Evolutionary conservation across 2,888 invertebrate genomes (phyloP).

Genomic region (Netelia fuscicornis): DNA sequence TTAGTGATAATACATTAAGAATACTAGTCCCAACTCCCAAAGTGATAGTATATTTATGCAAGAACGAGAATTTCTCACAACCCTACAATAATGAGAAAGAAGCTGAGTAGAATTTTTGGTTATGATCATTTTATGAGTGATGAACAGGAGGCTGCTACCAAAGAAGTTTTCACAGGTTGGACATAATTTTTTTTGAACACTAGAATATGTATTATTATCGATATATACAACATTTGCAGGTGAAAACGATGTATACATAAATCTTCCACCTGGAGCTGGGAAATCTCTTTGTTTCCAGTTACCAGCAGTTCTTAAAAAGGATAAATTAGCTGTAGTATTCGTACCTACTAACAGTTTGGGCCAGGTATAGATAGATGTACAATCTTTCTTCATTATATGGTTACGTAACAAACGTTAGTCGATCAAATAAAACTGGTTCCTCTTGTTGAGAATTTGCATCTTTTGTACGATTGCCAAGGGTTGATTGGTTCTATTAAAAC

Average conservation of each 20-base stretch:
- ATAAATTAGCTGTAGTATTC: constrained; percentile 42
- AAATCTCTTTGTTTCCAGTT: constrained; percentile 63
- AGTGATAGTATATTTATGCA: neutral
- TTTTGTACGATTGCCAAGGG: too few relatives aligned
- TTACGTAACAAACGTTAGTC: too few relatives aligned
- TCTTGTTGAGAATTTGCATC: too few relatives aligned
- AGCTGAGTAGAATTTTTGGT: constrained; percentile 35
- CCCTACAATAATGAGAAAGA: neutral
- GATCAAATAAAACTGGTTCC: too few relatives aligned
- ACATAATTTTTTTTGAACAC: neutral
- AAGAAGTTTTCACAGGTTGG: constrained; percentile 40
- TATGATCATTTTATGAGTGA: constrained; percentile 2
- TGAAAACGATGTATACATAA: constrained; percentile 38
- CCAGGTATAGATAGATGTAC: constrained; percentile 20
- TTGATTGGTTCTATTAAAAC: too few relatives aligned
- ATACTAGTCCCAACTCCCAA: neutral
- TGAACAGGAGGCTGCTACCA: constrained; percentile 21
- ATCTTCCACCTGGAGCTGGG: constrained; percentile 49
- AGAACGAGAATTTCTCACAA: constrained; percentile 5
- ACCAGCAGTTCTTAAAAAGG: constrained; percentile 45
- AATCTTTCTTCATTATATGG: too few relatives aligned
- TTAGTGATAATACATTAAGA: neutral
- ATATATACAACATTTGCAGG: constrained; percentile 31
- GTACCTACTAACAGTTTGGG: constrained; percentile 34
- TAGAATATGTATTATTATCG: neutral